Conservation (phyloP, 2,888 invertebrate genomes). For the Melinopterus prodromus region DNA sequence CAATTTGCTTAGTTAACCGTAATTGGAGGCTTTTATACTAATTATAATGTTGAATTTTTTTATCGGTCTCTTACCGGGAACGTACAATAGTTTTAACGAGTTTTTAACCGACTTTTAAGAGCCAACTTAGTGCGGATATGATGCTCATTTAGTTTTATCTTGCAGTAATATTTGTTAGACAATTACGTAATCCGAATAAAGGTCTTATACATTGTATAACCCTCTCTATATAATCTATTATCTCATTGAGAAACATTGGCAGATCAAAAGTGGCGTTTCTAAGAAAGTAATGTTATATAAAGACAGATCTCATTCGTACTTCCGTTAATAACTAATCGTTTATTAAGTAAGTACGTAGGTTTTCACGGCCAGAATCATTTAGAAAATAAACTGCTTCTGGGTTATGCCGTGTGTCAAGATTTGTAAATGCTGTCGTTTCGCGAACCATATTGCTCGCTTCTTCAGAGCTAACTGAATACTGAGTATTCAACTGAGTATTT, state of each 20-base stretch:
- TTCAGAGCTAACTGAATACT: too few species aligned
- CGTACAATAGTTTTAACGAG: background rate
- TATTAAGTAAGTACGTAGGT: too few species aligned
- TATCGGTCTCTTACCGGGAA: background rate
- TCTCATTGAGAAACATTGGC: background rate
- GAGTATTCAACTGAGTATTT: too few species aligned
- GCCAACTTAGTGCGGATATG: background rate
- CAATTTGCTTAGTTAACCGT: background rate
- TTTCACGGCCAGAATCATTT: background rate
- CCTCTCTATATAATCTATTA: too few species aligned
- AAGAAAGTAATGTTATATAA: background rate
- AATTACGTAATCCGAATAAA: background rate
- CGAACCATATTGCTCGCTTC: too few species aligned
- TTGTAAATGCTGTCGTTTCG: too few species aligned
- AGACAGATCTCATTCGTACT: background rate
- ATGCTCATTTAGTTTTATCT: background rate
- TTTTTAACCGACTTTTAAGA: background rate
- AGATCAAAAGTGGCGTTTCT: background rate
- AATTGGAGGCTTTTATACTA: background rate
- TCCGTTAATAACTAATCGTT: too few species aligned
- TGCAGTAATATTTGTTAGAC: background rate
- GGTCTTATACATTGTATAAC: too few species aligned
- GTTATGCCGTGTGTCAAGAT: too few species aligned
- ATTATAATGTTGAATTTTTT: background rate
- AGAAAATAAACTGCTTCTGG: too few species aligned